A percentile compares a stretch with the other conserved stretches of the same genome.
These are phyloP conservation scores for Apostichopus leukothele DNA, from an alignment of 53 echinoderm and acorn worm genomes.

Conservation along the genomic window DNA sequence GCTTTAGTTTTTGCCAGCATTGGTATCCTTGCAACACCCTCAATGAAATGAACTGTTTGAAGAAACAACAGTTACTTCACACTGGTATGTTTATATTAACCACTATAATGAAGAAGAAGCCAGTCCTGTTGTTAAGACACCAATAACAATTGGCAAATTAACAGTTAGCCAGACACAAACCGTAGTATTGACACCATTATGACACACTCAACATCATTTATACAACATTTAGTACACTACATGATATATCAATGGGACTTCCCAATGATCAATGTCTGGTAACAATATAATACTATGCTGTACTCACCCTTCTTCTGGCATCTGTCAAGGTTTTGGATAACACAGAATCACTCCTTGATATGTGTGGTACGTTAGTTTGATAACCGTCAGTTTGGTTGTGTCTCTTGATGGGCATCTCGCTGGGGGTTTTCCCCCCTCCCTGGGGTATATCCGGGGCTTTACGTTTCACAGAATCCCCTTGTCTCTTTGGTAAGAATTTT, in stretches of 20 bases:
- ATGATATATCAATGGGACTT: background rate
- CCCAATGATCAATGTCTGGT: too few relatives aligned
- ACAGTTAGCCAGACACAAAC: too few relatives aligned
- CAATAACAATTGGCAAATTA: too few relatives aligned
- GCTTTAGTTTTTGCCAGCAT: too few relatives aligned
- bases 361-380: constrained; percentile 51
- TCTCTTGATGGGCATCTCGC: constrained; percentile 56
- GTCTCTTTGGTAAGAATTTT: constrained; percentile 3
- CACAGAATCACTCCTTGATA: constrained; percentile 74
- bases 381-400: constrained; percentile 55
- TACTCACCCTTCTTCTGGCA: constrained; percentile 81
- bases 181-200: too few relatives aligned
- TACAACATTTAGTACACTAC: background rate
- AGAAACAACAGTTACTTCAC: too few relatives aligned
- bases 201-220: too few relatives aligned
- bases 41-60: too few relatives aligned
- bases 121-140: too few relatives aligned
- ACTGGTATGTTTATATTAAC: too few relatives aligned
- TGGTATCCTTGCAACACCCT: too few relatives aligned
- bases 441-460: background rate
- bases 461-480: constrained; percentile 4
- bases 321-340: constrained; percentile 83
- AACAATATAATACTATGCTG: background rate
- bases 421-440: constrained; percentile 28
- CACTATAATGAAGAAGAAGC: too few relatives aligned